Base-by-base conservation (phyloP, 2,888 invertebrate species). In the Brenthis hecate region DNA sequence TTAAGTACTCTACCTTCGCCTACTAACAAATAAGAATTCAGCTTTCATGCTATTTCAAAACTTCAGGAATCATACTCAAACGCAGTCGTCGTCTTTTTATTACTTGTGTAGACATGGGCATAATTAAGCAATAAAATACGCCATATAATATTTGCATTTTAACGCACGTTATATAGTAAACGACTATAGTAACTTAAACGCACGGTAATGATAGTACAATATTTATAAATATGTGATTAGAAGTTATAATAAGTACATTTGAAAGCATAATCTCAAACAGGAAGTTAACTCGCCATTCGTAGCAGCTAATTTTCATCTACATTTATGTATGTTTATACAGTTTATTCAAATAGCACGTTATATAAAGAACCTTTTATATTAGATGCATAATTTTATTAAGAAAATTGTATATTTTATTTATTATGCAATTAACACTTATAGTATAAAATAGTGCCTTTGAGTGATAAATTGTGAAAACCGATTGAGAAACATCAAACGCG, bases 231-330 rank as follows among this genome's bases (percentile, higher is more conserved):
- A 11, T 43, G 47, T 14, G 53, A 66, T 66, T 55, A 60, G 66
- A 65, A 68, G 47, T 66, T 57, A 56, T 68, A 67, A 71, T 57
- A 71, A 57, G 60, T 56, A 28, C 58, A 65, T 71, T 71, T 55
- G 51, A 68, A 65, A 51, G 55, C 58, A 60, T 71, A 66, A 64
- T 60, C 62, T 66, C 51, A 14, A 63, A 60, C 66, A 71, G 71
- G 71, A 71, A 69, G 56, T 54, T 68, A 56, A 50, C 36, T 48
- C 48, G 61, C 54, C 63, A 55, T 57, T 62, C 36, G 11, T 11
- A 11, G 23, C 43, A 48, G 63, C 66, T 65, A 60, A 55, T 71
- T 68, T 58, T 66, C 56, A 56, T 68, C 36, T 13, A 56, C 63
- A 56, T 50, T 48, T 50, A 71, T 56, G 55, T 63, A n/a, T 65